These are phyloP conservation scores for Hypercompe scribonia DNA, from an alignment of 2,888 invertebrate species.

Conservation along the genomic window DNA sequence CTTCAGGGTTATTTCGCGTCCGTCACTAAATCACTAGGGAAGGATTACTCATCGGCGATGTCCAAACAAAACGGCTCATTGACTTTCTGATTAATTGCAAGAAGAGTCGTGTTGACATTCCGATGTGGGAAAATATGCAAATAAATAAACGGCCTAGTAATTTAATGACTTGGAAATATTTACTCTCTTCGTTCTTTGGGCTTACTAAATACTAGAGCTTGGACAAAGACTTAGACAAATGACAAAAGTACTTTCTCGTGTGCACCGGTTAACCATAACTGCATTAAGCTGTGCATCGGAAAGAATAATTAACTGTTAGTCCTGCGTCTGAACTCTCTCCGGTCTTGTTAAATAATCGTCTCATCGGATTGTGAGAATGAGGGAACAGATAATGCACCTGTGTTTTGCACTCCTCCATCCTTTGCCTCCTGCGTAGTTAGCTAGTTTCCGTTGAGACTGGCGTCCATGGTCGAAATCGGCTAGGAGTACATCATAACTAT, in stretches of 20 bases:
- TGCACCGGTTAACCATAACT: slow-evolving; percentile 6
- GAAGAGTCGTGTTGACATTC: slow-evolving; percentile 79
- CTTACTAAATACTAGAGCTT: slow-evolving; percentile 11
- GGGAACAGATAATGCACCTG: no score
- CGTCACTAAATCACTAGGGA: slow-evolving; percentile 73
- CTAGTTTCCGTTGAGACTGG: no score
- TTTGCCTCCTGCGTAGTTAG: no score
- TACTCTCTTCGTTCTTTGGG: slow-evolving; percentile 8
- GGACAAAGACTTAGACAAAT: slow-evolving; percentile 8
- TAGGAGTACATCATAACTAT: no score
- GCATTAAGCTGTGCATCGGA: no score
- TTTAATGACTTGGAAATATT: slow-evolving; percentile 45
- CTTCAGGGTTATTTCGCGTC: slow-evolving; percentile 60
- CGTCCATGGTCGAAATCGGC: no score
- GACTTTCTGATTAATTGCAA: slow-evolving; percentile 84
- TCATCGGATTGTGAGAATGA: no score
- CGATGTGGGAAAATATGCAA: slow-evolving; percentile 69
- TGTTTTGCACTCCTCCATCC: no score
- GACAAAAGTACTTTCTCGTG: slow-evolving; percentile 1
- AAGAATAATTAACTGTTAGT: no score
- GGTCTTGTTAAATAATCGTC: no score
- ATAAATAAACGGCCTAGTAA: slow-evolving; percentile 54
- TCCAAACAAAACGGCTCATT: slow-evolving; percentile 85
- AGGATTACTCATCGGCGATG: slow-evolving; percentile 81
- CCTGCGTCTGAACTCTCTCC: no score